Conservation (phyloP, 2,797 vertebrate genomes). For the Macropodus opercularis region DNA sequence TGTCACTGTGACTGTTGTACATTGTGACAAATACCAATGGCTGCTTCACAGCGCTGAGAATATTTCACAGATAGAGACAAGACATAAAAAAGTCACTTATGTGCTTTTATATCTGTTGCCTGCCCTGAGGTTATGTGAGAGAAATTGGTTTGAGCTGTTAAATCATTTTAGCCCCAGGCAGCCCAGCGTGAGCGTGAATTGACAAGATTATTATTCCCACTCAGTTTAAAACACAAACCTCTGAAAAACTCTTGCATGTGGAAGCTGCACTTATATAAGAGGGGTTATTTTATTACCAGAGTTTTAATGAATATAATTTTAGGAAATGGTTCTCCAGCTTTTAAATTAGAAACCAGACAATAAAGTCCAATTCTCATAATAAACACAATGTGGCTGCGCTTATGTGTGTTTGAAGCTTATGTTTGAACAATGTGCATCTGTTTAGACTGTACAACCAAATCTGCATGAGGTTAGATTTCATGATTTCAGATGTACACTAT, state of each 20-base stretch:
- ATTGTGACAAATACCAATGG: constrained; percentile 2
- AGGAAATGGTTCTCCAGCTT: neutral
- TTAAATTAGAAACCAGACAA: neutral
- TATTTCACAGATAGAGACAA: neutral
- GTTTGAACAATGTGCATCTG: neutral
- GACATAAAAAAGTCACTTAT: neutral
- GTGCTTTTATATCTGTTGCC: neutral
- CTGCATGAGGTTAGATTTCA: neutral
- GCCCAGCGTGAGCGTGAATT: neutral
- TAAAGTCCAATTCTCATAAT: neutral
- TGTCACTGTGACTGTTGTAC: constrained; percentile 10
- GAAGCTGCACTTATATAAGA: constrained; percentile 10
- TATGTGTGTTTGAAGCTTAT: neutral
- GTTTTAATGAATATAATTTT: neutral
- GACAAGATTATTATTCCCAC: constrained; percentile 15
- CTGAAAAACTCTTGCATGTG: neutral
- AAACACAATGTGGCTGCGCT: neutral
- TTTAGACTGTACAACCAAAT: neutral
- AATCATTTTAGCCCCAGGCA: constrained; percentile 25
- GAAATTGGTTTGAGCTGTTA: constrained; percentile 19
- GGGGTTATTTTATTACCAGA: neutral
- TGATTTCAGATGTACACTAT: no score
- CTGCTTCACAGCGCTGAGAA: neutral
- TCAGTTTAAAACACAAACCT: constrained; percentile 8
- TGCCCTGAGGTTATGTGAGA: constrained; percentile 14